phyloP scores from a whole-genome alignment of 2,797 vertebrate genomes.

The Cossypha polioptera region DNA sequence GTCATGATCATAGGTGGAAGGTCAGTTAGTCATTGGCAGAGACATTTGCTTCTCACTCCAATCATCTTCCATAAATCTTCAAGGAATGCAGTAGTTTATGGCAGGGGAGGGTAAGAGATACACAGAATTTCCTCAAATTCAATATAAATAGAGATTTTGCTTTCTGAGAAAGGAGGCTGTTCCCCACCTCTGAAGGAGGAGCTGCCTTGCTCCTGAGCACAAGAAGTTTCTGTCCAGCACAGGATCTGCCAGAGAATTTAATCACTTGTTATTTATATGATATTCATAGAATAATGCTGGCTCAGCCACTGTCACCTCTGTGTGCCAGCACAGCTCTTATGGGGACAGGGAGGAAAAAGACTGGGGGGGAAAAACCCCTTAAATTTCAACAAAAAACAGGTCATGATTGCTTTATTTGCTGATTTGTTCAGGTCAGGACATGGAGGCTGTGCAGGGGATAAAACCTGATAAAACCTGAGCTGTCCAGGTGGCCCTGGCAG shows the following conservation, averaged over 20 bases:
- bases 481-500: neutral
- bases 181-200: neutral
- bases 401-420: rapidly evolving
- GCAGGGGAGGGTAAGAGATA: neutral
- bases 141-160: rapidly evolving
- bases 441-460: neutral
- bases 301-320: neutral
- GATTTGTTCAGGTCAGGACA: neutral
- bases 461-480: neutral
- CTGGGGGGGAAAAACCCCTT: too few species aligned
- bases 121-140: neutral
- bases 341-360: neutral
- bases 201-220: neutral
- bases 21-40: slow-evolving; percentile 13
- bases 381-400: neutral
- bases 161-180: neutral
- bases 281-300: rapidly evolving
- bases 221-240: neutral
- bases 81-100: neutral
- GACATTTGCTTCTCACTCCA: slow-evolving; percentile 6
- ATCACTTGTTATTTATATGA: rapidly evolving
- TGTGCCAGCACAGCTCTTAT: neutral
- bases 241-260: neutral
- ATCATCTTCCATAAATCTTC: slow-evolving; percentile 40
- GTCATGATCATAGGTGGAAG: slow-evolving; percentile 12